Conservation (phyloP, 2,797 vertebrate species). For the Channallabes apus region DNA sequence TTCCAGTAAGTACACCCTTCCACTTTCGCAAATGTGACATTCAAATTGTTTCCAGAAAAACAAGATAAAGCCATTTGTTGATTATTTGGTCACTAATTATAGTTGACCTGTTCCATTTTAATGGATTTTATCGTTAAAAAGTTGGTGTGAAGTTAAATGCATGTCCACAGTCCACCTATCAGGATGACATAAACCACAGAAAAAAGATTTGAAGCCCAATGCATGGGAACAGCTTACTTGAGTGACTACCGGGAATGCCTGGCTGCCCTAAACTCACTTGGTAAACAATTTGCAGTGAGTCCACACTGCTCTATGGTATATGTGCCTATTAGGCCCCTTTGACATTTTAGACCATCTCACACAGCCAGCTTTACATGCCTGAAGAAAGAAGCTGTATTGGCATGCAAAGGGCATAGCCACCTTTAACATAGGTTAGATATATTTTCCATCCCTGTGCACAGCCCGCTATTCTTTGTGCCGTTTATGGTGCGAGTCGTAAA, state of each 20-base stretch:
- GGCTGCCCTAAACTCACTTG: constrained; percentile 60
- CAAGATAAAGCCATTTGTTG: constrained; percentile 25
- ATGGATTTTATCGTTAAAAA: constrained; percentile 1
- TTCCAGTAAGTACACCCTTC: constrained; percentile 13
- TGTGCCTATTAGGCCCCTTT: constrained; percentile 21
- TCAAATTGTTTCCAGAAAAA: constrained; percentile 33
- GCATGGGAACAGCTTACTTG: constrained; percentile 54
- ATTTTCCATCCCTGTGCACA: background rate
- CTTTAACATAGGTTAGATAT: constrained; percentile 8
- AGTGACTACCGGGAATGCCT: constrained; percentile 46
- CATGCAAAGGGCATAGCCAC: constrained; percentile 16
- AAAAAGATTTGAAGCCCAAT: constrained; percentile 52
- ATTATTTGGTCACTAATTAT: constrained; percentile 13
- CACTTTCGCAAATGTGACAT: constrained; percentile 15
- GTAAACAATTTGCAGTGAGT: constrained; percentile 64
- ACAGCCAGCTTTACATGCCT: constrained; percentile 11
- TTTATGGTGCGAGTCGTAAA: background rate
- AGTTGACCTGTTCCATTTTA: background rate
- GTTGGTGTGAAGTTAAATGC: background rate
- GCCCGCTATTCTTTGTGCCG: background rate
- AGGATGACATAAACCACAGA: constrained; percentile 7
- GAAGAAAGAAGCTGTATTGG: constrained; percentile 4
- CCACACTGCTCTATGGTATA: constrained; percentile 9
- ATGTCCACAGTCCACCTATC: background rate
- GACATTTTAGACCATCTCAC: constrained; percentile 28